phyloP scores from a whole-genome alignment of 2,113 vertebrate species.

The Nothocercus julius region DNA sequence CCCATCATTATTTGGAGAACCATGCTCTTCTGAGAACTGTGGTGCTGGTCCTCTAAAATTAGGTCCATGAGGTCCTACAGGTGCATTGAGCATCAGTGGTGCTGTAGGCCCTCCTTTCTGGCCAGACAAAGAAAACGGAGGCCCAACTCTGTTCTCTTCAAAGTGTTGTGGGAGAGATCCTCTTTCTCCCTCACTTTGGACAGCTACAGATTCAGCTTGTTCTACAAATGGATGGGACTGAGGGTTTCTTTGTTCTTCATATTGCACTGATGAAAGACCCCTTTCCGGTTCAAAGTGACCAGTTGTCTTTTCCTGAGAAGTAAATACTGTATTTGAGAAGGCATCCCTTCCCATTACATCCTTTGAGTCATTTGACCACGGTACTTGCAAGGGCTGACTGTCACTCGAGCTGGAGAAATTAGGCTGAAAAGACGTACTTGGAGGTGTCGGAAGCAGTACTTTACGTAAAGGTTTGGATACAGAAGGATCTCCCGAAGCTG shows the following conservation, averaged over 20 bases:
- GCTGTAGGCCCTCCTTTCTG: slow-evolving; percentile 75
- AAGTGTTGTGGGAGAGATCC: slow-evolving; percentile 68
- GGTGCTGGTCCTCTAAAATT: slow-evolving; percentile 82
- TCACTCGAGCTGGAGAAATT: slow-evolving; percentile 66
- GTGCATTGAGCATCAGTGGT: slow-evolving; percentile 79
- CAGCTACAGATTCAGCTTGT: slow-evolving; percentile 7
- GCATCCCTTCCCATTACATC: slow-evolving; percentile 59
- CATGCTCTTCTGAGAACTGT: slow-evolving; percentile 74
- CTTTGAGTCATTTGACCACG: slow-evolving; percentile 58
- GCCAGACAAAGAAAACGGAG: slow-evolving; percentile 8
- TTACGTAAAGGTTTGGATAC: slow-evolving; percentile 75
- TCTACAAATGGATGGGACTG: slow-evolving; percentile 62
- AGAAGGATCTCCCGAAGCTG: slow-evolving; percentile 60
- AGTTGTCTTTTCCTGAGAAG: slow-evolving; percentile 65
- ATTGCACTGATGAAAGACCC: slow-evolving; percentile 44
- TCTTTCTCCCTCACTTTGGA: slow-evolving; percentile 52
- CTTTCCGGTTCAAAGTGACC: slow-evolving; percentile 61
- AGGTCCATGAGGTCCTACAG: slow-evolving; percentile 75
- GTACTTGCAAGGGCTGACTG: slow-evolving; percentile 52
- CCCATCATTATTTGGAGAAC: slow-evolving; percentile 76
- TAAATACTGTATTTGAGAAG: slow-evolving; percentile 47
- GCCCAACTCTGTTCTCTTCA: slow-evolving; percentile 51
- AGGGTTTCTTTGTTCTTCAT: slow-evolving; percentile 63
- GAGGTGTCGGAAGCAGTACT: slow-evolving; percentile 81
- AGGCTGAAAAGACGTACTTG: slow-evolving; percentile 75